Evolutionary conservation across 2,888 invertebrate species (phyloP).

Genomic region (Polyommatus iphigenia): DNA sequence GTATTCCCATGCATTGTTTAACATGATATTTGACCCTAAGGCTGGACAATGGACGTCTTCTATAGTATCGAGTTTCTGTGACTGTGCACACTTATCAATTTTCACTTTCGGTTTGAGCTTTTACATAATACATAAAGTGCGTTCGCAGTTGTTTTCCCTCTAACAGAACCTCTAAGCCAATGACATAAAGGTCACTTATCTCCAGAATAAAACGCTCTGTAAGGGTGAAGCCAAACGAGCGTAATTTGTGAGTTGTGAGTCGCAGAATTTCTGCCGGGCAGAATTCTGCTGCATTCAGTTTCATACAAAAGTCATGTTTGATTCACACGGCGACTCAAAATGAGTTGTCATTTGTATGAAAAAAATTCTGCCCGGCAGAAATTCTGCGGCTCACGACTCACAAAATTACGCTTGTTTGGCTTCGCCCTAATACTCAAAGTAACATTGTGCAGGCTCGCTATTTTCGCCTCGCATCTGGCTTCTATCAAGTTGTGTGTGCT

Average conservation of each 20-base stretch:
- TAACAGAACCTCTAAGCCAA: background rate
- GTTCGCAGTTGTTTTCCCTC: background rate
- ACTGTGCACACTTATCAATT: background rate
- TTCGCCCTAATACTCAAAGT: background rate
- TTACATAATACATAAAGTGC: background rate
- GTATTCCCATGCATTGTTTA: too few relatives aligned
- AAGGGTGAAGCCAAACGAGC: too few relatives aligned
- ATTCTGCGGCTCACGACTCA: too few relatives aligned
- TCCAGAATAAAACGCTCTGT: background rate
- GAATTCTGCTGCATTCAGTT: too few relatives aligned
- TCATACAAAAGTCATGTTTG: too few relatives aligned
- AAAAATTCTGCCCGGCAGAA: too few relatives aligned
- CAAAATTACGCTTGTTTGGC: too few relatives aligned
- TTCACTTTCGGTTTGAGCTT: background rate
- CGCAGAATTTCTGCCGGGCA: too few relatives aligned
- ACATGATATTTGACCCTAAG: background rate
- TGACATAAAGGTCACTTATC: background rate
- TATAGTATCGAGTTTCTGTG: background rate
- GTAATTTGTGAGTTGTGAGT: too few relatives aligned
- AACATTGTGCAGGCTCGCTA: conserved; percentile 6
- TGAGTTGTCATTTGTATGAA: too few relatives aligned
- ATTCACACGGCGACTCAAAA: too few relatives aligned
- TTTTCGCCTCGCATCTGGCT: conserved; percentile 9
- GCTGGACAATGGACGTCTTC: background rate
- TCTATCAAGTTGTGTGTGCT: background rate